Evolutionary conservation across 2,113 vertebrate genomes (phyloP), one percentile per base, ranked within the genome.

Genomic region (Pipra filicauda): DNA sequence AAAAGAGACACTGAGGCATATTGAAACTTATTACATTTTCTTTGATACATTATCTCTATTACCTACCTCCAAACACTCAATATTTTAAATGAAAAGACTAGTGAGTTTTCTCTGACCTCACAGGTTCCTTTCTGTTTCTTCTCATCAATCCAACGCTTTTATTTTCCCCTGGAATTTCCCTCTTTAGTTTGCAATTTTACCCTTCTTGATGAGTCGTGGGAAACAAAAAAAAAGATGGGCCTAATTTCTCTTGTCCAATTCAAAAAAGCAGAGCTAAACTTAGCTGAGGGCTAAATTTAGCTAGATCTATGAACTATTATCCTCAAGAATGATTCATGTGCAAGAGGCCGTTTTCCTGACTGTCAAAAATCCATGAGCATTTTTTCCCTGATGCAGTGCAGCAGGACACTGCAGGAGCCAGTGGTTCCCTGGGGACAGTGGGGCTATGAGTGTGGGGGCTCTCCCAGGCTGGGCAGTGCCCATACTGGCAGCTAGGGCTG

Each of bases 381-480:
- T 44, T 72, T 22, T 51, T 58, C 13, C 8, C 9, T 44, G 39
- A 49, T 9, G 9, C 28, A 35, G 31, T 11, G 5, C 15, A 62
- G 2, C 13, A 39, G 20, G 37, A 18, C 1, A 1, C 20, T 39
- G 12, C 28, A 7, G 33, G 20, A 11, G 15, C 17, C 27, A 41
- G 18, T 0, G 2, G 7, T 3, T 78, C 30, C 41, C 35, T 26
- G 16, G 6, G 6, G 20, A 9, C 28, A 31, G 8, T 0, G 2
- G 9, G 8, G 1, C 12, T 27, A 5, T 1, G 3, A 28, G 12
- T 0, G 0, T 15, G 35, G 30, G 13, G 8, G 9, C 6, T 76
- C 3, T 16, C 21, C 14, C 3, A 9, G 22, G 3, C 4, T 5
- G 5, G 31, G 16, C 2, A 65, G 44, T 26, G 21, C 11, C 44